Base-by-base conservation (phyloP, 2,888 invertebrate species). In the Perdita meconis region DNA sequence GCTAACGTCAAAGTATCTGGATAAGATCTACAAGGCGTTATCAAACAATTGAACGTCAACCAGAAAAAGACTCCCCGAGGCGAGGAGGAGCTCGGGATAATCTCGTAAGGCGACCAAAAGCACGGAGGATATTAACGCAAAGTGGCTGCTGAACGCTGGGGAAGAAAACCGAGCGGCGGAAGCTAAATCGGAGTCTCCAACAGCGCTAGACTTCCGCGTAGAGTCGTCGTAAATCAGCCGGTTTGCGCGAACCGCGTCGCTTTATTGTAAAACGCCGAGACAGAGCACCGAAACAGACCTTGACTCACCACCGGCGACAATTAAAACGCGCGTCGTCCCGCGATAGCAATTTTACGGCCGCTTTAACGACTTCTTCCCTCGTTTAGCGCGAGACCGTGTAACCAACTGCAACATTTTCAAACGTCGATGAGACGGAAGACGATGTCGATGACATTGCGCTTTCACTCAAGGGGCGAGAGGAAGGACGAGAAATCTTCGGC, bases 151-250 rank as follows among this genome's bases (percentile, higher is more conserved):
- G 42, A 22, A 44, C 42, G 47, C 34, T 34, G 44, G 53, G 16
- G 19, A 53, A 59, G 61, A 63, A 76, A 76, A 51, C 47, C 61
- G 42, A 44, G 44, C 19, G 34, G 44, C 59, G 68, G 66, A 82
- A 74, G 71, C 66, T 68, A 70, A 80, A 78, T 65, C 61, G 47
- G 56, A 71, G 78, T 75, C 77, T 69, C 68, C 63, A 78, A 59
- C 56, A 16, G 50, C 36, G 73, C 47, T 59, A 22, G 55, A 76
- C 70, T 76, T 76, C 76, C 78, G 71, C 57, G 40, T 38, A 36
- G 70, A 53, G 38, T 24, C 47, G 40, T 30, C 60, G 60, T 80
- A 80, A 83, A 80, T 80, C 78, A 78, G 55, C 36, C 40, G 38
- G 61, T 73, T 68, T 73, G 22, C 69, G 44, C 42, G 19, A 42